Conservation (phyloP, 2,113 vertebrate genomes). For the Syngnathoides biaculeatus region DNA sequence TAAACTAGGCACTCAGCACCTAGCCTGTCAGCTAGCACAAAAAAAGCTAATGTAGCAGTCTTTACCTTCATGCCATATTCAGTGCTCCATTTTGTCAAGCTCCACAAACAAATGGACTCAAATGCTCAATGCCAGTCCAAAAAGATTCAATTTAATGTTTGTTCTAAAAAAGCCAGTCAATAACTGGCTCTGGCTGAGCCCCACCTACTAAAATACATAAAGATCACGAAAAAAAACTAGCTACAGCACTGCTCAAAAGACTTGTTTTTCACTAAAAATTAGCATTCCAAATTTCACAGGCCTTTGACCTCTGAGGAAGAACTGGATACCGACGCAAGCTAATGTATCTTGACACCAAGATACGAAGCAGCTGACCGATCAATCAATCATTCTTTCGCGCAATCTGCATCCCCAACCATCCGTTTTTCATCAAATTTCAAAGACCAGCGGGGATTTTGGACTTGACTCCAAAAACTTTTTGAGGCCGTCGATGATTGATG, state of each 20-base stretch:
- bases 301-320: neutral
- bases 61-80: neutral
- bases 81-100: neutral
- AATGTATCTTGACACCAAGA: neutral
- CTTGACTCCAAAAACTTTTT: neutral
- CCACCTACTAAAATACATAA: neutral
- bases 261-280: neutral
- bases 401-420: neutral
- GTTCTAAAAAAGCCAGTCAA: neutral
- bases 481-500: constrained; percentile 14
- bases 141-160: neutral
- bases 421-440: neutral
- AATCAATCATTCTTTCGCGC: neutral
- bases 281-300: neutral
- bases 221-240: no score
- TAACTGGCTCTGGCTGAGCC: neutral
- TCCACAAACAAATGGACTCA: neutral
- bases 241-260: neutral
- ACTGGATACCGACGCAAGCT: neutral
- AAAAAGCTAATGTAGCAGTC: no score
- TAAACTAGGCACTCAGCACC: no score
- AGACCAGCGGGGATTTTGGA: neutral
- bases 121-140: neutral
- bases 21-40: no score
- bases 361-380: neutral